Conservation (phyloP, 2,113 vertebrate genomes). For the Xenus cinereus region DNA sequence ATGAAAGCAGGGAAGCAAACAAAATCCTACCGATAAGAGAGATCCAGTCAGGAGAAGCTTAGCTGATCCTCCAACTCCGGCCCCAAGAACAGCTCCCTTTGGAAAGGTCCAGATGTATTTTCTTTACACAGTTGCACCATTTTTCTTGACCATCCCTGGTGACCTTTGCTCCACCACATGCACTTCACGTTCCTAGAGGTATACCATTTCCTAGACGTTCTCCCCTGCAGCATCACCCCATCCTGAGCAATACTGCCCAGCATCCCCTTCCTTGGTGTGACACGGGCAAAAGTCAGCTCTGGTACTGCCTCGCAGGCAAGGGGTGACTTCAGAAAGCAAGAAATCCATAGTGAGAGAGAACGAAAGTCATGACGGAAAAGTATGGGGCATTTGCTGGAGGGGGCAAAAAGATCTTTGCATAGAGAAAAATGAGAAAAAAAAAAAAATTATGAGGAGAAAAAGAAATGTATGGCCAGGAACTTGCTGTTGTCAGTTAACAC, state of each 20-base stretch:
- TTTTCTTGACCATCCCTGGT: not conserved
- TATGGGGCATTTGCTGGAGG: not conserved
- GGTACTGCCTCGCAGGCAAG: not conserved
- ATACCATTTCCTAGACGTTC: not conserved
- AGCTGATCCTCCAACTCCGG: not conserved
- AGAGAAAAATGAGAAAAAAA: not conserved
- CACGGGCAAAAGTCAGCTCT: not conserved
- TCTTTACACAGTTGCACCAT: not conserved
- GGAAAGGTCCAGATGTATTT: not conserved
- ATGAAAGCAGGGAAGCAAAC: not conserved
- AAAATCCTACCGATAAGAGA: not conserved
- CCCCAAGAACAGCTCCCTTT: not conserved
- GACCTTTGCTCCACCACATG: not conserved
- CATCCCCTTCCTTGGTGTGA: too few species aligned
- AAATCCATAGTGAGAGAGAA: not conserved
- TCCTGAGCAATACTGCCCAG: not conserved
- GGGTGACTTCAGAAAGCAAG: not conserved
- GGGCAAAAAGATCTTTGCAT: not conserved
- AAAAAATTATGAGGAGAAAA: not conserved
- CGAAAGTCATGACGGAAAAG: not conserved
- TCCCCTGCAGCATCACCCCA: not conserved
- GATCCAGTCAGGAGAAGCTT: not conserved
- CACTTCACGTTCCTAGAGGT: not conserved
- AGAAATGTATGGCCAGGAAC: not conserved
- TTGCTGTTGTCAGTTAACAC: not conserved